Conservation (phyloP, 2,888 invertebrate species). For the Dicycla oo region DNA sequence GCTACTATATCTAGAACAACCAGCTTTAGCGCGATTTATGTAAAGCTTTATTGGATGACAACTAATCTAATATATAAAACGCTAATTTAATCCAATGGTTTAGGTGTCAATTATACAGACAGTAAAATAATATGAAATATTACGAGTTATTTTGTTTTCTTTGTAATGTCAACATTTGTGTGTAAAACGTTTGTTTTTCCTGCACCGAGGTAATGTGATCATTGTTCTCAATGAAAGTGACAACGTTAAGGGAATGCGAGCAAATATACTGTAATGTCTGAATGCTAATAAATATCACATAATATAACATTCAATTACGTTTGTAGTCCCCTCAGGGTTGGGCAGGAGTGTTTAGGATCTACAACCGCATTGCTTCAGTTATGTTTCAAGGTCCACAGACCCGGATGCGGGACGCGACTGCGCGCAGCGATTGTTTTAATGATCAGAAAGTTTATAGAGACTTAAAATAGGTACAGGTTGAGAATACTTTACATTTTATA, state of each 20-base stretch:
- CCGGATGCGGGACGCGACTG: too few relatives aligned
- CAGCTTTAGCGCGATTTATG: neutral
- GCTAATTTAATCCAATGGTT: neutral
- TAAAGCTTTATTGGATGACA: neutral
- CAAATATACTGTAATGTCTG: neutral
- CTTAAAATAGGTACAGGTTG: too few relatives aligned
- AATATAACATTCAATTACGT: neutral
- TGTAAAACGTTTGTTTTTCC: slow-evolving; percentile 2
- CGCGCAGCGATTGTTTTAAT: neutral
- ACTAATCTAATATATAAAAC: neutral
- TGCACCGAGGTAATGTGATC: neutral
- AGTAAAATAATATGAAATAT: neutral
- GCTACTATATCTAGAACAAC: neutral
- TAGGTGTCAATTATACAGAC: neutral
- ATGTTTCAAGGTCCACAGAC: too few relatives aligned
- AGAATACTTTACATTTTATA: too few relatives aligned
- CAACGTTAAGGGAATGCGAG: neutral
- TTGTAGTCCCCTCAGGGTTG: neutral
- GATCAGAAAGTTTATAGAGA: too few relatives aligned
- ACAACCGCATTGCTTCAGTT: neutral
- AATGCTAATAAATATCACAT: neutral
- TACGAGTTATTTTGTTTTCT: neutral
- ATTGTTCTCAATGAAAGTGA: slow-evolving; percentile 10
- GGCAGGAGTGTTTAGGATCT: neutral
- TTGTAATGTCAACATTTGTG: slow-evolving; percentile 7